phyloP scores from a whole-genome alignment of 2,797 vertebrate species.

The Coregonus ussuriensis region DNA sequence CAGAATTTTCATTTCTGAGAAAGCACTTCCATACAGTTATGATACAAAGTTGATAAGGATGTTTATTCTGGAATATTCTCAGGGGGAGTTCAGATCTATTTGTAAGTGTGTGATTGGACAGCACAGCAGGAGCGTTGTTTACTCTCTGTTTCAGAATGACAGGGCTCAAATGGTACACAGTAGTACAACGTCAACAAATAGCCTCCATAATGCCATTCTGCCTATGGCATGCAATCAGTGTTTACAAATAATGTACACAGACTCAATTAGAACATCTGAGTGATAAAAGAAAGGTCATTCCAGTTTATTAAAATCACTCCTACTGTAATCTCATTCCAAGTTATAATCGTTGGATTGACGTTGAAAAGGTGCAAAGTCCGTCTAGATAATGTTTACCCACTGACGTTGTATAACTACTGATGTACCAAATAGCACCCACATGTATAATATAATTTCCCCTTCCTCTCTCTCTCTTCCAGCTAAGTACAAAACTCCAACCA shows the following conservation, averaged over 20 bases:
- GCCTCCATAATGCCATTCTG: neutral
- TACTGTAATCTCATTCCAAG: neutral
- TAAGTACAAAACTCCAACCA: conserved; percentile 20
- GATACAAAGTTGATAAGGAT: neutral
- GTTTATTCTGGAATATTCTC: neutral
- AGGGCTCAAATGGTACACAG: neutral
- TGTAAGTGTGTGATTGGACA: neutral
- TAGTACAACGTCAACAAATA: neutral
- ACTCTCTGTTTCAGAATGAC: conserved; percentile 42
- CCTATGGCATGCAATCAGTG: neutral
- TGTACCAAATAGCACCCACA: too few relatives aligned
- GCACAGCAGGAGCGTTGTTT: too few relatives aligned
- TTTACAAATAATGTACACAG: neutral
- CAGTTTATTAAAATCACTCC: neutral
- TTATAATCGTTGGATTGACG: neutral
- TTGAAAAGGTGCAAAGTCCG: neutral
- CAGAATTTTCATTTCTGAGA: too few relatives aligned
- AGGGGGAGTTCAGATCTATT: neutral
- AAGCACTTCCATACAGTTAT: neutral
- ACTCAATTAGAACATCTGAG: neutral
- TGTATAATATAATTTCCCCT: neutral
- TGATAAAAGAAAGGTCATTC: neutral
- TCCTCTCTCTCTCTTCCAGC: conserved; percentile 48
- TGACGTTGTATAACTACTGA: neutral
- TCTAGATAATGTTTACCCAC: neutral